Base-by-base conservation (phyloP, 35 echinoderm and acorn worm species). In the Chiridota heheva region DNA sequence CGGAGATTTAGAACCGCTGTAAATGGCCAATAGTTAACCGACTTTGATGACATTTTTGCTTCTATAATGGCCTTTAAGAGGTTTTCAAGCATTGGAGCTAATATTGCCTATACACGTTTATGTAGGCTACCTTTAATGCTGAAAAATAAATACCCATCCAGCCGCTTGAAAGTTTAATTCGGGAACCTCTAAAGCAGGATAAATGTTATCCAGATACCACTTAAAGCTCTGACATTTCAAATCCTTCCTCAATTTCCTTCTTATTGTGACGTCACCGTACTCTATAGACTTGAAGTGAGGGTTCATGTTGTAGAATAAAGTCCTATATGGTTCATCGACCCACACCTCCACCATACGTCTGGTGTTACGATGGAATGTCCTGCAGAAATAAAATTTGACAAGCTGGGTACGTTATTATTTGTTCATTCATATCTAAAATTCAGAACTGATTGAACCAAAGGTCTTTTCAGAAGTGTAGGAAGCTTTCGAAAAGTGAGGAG, bases 351-450 rank as follows among this genome's bases (percentile, higher is more conserved):
- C 80, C 42, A 87, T 60, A 39, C 93, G 78, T 58, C 80, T 47
- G 13, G 88, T 97, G 64, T 97, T 97, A n/a, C 73, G 84, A 24
- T 83, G 77, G 42, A 87, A 91, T 1, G 93, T 97, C 59, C 93
- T 97, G 60, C 12, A 51, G 29, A 58, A 64, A 74, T 61, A 39
- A n/a, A n/a, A n/a, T 27, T 6, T 27, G 40, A 5, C 33, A 60
- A 6, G 22, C 22, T 60, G 8, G n/a, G n/a, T 51, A 12, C 8
- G n/a, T 51, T 51, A 51, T 12, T 12, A 51, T 12, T 51, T 12
- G 8, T 12, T 12, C 8, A 51, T 51, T 8, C 8, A 12, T n/a
- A n/a, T 51, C n/a, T 51, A 12, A 51, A n/a, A 12, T 51, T 51
- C 10, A 53, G n/a, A n/a, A 10, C n/a, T 12, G n/a, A 53, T 53